phyloP scores from a whole-genome alignment of 2,797 vertebrate genomes.

The Caiman crocodilus region DNA sequence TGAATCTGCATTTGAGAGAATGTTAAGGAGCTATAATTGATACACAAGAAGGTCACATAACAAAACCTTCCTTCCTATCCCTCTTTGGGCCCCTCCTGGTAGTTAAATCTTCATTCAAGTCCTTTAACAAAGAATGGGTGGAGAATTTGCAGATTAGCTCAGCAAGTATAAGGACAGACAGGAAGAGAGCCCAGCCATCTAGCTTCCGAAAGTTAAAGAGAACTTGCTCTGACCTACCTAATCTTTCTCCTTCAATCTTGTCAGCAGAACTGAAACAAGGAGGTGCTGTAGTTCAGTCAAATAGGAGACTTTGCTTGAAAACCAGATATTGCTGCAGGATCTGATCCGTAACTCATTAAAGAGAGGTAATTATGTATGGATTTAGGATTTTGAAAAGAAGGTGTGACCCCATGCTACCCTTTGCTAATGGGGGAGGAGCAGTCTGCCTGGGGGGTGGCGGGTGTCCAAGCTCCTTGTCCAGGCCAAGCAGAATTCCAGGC shows the following conservation, averaged over 20 bases:
- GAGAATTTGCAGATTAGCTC: constrained; percentile 39
- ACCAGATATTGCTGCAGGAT: neutral
- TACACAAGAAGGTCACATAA: neutral
- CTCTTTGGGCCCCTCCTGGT: constrained; percentile 20
- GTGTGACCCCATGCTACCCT: too few relatives aligned
- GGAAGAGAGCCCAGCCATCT: neutral
- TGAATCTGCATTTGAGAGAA: neutral
- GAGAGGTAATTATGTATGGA: too few relatives aligned
- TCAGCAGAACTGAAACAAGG: neutral
- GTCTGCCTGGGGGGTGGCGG: too few relatives aligned
- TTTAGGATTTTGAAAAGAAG: too few relatives aligned
- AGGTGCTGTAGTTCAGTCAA: neutral
- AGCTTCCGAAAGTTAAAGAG: neutral
- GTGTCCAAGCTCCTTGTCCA: too few relatives aligned
- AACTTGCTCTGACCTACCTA: neutral
- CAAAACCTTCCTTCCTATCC: constrained; percentile 18
- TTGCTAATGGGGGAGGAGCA: too few relatives aligned
- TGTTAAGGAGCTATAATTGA: constrained; percentile 22
- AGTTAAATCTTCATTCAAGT: constrained; percentile 40
- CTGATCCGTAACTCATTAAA: neutral
- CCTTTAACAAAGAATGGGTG: constrained; percentile 19
- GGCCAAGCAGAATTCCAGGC: too few relatives aligned
- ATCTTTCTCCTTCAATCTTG: neutral
- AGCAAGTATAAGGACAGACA: neutral
- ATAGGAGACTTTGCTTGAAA: neutral